A percentile compares a stretch with the other conserved stretches of the same genome.
Conservation (phyloP, 1,140 invertebrate genomes). For the Pteromalus puparum region DNA sequence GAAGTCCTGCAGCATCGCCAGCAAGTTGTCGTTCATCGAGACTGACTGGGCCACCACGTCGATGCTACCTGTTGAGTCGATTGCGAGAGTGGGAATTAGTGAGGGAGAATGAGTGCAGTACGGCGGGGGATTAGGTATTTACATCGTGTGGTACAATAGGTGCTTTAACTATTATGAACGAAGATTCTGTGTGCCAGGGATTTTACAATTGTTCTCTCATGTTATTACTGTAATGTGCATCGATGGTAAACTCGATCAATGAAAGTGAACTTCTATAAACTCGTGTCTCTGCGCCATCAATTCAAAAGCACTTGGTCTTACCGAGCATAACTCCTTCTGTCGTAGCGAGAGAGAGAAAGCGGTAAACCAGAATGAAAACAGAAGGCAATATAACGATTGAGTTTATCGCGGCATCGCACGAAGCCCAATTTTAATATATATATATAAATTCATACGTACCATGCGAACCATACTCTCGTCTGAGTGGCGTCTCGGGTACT, state of each 20-base stretch:
- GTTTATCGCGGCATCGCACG: not conserved
- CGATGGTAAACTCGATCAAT: no score
- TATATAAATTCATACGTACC: conserved; percentile 57
- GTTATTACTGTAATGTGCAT: no score
- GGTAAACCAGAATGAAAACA: not conserved
- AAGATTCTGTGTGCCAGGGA: not conserved
- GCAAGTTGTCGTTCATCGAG: conserved; percentile 80
- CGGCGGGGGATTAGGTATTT: no score
- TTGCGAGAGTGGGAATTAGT: not conserved
- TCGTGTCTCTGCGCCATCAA: not conserved
- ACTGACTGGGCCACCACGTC: conserved; percentile 78
- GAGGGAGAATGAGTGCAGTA: not conserved
- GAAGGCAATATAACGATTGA: not conserved
- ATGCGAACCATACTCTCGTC: conserved; percentile 73
- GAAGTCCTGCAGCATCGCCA: conserved; percentile 88
- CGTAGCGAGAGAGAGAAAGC: conserved; percentile 1
- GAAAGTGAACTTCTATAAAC: not conserved
- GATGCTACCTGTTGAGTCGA: conserved; percentile 77
- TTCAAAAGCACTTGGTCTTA: conserved; percentile 28
- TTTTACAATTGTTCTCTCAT: no score
- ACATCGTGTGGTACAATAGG: not conserved
- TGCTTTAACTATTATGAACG: not conserved
- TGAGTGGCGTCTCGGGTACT: conserved; percentile 70
- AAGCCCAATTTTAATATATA: not conserved
- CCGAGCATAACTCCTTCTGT: conserved; percentile 32